Evolutionary conservation across 2,113 vertebrate species (phyloP).

Genomic region (Muntiacus muntjak): DNA sequence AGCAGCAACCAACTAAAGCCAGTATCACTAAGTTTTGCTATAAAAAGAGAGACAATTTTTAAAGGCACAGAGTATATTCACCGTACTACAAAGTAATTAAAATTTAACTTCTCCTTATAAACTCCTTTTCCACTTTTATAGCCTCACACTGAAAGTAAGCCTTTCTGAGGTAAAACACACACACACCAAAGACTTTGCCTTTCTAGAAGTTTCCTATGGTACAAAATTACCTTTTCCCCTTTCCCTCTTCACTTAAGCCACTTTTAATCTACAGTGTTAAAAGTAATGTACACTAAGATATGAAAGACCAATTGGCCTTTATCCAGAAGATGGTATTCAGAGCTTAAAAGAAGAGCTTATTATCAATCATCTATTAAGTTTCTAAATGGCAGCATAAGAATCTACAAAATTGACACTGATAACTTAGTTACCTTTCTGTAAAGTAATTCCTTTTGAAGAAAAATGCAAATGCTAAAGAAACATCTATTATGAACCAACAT

Average conservation of each 20-base stretch:
- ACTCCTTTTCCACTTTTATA: conserved; percentile 14
- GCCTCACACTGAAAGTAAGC: not conserved
- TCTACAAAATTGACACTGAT: not conserved
- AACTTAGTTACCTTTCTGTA: not conserved
- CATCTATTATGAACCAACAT: not conserved
- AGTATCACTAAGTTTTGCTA: not conserved
- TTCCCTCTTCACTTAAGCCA: not conserved
- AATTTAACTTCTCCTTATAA: not conserved
- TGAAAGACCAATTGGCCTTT: not conserved
- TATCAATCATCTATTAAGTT: not conserved
- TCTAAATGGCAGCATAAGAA: not conserved
- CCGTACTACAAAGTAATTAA: not conserved
- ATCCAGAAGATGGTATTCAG: not conserved
- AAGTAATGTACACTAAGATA: not conserved
- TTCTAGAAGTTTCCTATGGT: not conserved
- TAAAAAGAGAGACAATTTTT: not conserved
- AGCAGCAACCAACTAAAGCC: not conserved
- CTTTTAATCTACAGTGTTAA: not conserved
- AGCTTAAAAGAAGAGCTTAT: not conserved
- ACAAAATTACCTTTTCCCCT: not conserved
- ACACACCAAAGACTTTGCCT: not conserved
- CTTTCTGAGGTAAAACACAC: not conserved
- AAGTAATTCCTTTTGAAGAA: not conserved
- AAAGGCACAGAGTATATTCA: not conserved
- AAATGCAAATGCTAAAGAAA: not conserved